Conservation (phyloP, 2,797 vertebrate species). For the Scolopax rusticola region DNA sequence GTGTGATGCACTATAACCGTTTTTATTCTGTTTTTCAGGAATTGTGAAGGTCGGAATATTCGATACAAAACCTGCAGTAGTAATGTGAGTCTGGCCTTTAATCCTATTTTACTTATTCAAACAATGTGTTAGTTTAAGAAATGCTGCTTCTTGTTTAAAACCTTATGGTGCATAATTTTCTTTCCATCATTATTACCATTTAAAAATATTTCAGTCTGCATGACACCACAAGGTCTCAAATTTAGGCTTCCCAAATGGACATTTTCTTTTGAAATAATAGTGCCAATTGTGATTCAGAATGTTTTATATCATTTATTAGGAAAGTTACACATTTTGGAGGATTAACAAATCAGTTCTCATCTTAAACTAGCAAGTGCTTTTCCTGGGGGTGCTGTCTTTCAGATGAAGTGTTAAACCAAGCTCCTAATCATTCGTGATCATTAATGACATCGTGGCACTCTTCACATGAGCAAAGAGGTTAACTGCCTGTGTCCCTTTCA, state of each 20-base stretch:
- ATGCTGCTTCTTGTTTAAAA: not conserved
- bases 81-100: conserved; percentile 79
- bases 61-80: conserved; percentile 95
- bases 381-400: not conserved
- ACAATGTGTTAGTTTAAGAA: conserved; percentile 49
- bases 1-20: not conserved
- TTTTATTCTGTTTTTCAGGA: conserved; percentile 80
- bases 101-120: conserved; percentile 52
- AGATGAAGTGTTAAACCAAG: not conserved
- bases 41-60: conserved; percentile 93
- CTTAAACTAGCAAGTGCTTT: conserved; percentile 11
- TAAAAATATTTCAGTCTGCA: conserved; percentile 39
- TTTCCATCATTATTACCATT: conserved; percentile 39
- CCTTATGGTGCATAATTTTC: conserved; percentile 17
- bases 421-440: not conserved
- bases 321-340: conserved; percentile 16
- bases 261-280: not conserved
- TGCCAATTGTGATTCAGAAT: conserved; percentile 36
- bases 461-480: not conserved
- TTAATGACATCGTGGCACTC: not conserved
- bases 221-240: conserved; percentile 37
- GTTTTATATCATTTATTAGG: conserved; percentile 23
- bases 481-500: not conserved
- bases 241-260: conserved; percentile 45
- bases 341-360: conserved; percentile 39